Evolutionary conservation across 2,888 invertebrate genomes (phyloP).

Genomic region (Ophonus ardosiacus): DNA sequence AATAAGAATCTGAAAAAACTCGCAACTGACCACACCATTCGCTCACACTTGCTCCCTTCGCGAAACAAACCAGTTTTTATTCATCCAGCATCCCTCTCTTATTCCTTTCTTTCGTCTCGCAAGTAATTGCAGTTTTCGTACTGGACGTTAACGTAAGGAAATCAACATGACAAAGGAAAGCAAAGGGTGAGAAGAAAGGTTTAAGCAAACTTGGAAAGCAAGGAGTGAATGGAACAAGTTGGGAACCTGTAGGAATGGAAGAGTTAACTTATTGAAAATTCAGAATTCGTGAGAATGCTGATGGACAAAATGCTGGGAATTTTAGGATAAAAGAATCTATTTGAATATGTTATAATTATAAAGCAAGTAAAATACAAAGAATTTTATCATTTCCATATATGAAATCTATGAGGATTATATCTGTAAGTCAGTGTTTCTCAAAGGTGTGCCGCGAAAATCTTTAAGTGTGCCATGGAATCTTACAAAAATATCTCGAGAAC

Average conservation of each 20-base stretch:
- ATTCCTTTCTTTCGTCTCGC: conserved; percentile 6
- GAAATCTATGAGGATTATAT: too few species aligned
- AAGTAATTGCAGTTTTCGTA: conserved; percentile 37
- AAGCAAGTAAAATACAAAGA: too few species aligned
- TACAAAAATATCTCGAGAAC: too few species aligned
- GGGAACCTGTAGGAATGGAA: not conserved
- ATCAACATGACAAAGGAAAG: conserved; percentile 30
- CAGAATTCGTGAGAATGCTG: not conserved
- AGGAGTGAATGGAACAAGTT: conserved; percentile 10
- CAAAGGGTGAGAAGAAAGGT: not conserved
- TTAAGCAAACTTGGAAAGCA: not conserved
- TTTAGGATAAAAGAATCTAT: too few species aligned
- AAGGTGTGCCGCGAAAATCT: too few species aligned
- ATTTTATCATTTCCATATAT: too few species aligned
- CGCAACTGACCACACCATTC: conserved; percentile 26
- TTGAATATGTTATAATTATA: too few species aligned
- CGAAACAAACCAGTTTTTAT: conserved; percentile 24
- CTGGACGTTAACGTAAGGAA: conserved; percentile 12
- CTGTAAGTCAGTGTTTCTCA: too few species aligned
- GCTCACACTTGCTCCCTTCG: conserved; percentile 42
- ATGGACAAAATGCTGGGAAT: not conserved
- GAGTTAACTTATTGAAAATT: not conserved
- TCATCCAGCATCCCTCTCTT: conserved; percentile 16
- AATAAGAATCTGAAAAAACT: not conserved
- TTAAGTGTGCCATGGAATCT: too few species aligned